Evolutionary conservation across 2,797 vertebrate genomes (phyloP), one percentile per base, ranked within the genome.

Genomic region (Microtus californicus): DNA sequence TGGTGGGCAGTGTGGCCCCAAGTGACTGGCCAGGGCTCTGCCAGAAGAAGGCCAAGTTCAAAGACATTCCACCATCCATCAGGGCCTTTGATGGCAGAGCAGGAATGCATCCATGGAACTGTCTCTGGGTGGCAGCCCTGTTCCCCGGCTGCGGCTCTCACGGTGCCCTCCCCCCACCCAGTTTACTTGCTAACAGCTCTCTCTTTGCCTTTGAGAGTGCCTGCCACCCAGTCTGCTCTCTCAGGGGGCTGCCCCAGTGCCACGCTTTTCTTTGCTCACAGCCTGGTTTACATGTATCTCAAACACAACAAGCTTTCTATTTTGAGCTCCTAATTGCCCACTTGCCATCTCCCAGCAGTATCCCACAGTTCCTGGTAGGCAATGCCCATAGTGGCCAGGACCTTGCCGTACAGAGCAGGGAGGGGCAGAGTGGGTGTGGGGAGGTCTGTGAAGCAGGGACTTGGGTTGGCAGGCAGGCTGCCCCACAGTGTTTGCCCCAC

Each of bases 311-410:
- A 37, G 90, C 86, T 78, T 78, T 81, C 79, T 88, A 31, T 27
- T 87, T 93, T 89, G 90, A 97, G 90, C 73, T 96, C 71, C 59
- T 96, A 21, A 12, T 59, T 85, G 83, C 56, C 87, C 54, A 77
- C 40, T 11, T 27, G 29, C 15, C 29, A 40, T 93, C 83, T 61
- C 5, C 21, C 1, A 31, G 15, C 2, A 12, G 17, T 54, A 56
- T 89, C 51, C 79, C 65, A 1, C 15, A 88, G 73, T 0, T 19
- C 5, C 56, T 25, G 80, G 13, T 73, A 80, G 0, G 0, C 1
- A 19, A 76, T 54, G 79, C 61, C 43, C 43, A 34, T 5, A 11
- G 34, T 29, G 83, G 25, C 5, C 56, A 1, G 56, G 79, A 77
- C 15, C 1, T 43, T 1, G 48, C 13, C 0, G 6, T 21, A 4